These are phyloP conservation scores for Andrena flavipes DNA, from an alignment of 2,888 invertebrate genomes.

Conservation along the genomic window DNA sequence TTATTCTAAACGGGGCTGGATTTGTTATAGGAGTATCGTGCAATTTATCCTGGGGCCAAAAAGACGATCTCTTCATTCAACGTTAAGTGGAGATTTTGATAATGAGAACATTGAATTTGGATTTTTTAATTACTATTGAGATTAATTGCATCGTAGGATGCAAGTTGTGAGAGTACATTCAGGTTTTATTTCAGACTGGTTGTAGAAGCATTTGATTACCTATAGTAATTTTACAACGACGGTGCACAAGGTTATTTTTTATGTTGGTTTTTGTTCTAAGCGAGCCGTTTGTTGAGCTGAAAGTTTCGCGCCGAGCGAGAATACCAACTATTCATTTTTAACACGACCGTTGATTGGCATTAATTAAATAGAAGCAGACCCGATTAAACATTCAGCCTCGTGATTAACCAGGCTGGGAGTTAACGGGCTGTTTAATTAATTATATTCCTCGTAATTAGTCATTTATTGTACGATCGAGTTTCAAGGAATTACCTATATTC, in stretches of 20 bases:
- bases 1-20: neutral
- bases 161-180: too few relatives aligned
- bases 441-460: slow-evolving; percentile 30
- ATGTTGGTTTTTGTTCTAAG: neutral
- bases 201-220: neutral
- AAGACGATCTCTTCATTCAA: neutral
- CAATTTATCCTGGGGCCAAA: neutral
- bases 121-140: too few relatives aligned
- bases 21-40: neutral
- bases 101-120: too few relatives aligned
- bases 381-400: slow-evolving; percentile 24
- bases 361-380: slow-evolving; percentile 46
- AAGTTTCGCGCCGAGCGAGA: neutral
- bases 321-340: slow-evolving; percentile 26
- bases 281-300: neutral
- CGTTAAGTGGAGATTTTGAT: too few relatives aligned
- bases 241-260: neutral
- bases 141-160: too few relatives aligned
- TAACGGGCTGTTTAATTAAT: slow-evolving; percentile 37
- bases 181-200: too few relatives aligned
- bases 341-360: slow-evolving; percentile 28
- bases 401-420: slow-evolving; percentile 31
- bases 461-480: slow-evolving; percentile 24
- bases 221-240: neutral
- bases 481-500: neutral